Conservation (phyloP, 1,140 invertebrate species). For the Hesperophylax magnus region DNA sequence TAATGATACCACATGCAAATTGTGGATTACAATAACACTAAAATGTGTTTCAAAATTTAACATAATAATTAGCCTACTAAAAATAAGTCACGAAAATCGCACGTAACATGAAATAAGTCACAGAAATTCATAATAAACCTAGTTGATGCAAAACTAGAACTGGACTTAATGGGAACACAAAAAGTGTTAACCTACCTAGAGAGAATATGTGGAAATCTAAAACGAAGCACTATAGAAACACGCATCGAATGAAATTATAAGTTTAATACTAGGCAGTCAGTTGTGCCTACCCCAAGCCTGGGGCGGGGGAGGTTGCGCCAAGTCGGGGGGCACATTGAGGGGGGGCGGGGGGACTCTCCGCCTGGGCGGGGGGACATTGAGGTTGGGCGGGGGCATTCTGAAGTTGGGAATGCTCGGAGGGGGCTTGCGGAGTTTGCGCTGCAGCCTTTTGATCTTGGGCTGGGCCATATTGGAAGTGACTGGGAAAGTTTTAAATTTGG, state of each 20-base stretch:
- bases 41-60: no score
- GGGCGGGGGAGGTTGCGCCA: no score
- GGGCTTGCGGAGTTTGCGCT: neutral
- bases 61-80: no score
- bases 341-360: neutral
- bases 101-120: no score
- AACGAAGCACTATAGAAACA: neutral
- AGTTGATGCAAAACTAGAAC: neutral
- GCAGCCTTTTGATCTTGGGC: no score
- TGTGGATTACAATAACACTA: no score
- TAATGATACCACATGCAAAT: no score
- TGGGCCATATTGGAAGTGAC: no score
- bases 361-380: neutral
- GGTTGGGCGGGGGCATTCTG: neutral
- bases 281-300: neutral
- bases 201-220: neutral
- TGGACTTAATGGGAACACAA: neutral
- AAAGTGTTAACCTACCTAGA: neutral
- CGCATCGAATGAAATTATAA: neutral
- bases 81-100: no score
- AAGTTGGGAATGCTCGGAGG: neutral
- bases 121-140: neutral
- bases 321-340: neutral
- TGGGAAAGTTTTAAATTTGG: no score
- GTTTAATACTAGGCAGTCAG: slow-evolving; percentile 19